Conservation (phyloP, 1,140 invertebrate species). For the Megathymus violae region DNA sequence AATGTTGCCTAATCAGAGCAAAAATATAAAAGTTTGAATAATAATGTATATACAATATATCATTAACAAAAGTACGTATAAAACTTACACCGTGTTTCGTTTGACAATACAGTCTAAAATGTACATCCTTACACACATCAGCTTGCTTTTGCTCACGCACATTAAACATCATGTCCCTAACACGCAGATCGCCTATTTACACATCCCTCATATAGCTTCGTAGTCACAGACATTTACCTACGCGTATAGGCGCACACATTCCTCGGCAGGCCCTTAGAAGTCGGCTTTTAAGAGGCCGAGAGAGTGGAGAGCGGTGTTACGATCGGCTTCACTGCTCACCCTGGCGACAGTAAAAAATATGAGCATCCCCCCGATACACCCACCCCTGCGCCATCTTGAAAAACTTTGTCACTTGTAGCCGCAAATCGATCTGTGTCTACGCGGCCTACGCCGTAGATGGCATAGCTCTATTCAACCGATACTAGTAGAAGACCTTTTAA, state of each 20-base stretch:
- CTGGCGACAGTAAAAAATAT: conserved; percentile 83
- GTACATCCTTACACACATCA: too few relatives aligned
- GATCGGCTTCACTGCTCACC: conserved; percentile 82
- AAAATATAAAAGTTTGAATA: too few relatives aligned
- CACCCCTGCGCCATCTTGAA: conserved; percentile 78
- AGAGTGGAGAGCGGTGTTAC: conserved; percentile 80
- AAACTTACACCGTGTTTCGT: too few relatives aligned
- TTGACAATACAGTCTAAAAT: too few relatives aligned
- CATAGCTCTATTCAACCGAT: conserved; percentile 37
- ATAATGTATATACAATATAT: too few relatives aligned
- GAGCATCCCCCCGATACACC: conserved; percentile 68
- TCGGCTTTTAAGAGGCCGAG: conserved; percentile 78
- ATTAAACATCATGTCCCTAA: neutral
- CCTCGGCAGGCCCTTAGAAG: conserved; percentile 64
- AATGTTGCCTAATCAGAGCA: too few relatives aligned
- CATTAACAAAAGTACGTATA: too few relatives aligned
- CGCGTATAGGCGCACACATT: conserved; percentile 55
- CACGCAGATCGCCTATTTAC: conserved; percentile 51
- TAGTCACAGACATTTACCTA: conserved; percentile 61
- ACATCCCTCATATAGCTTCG: conserved; percentile 40
- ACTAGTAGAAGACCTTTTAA: conserved; percentile 15
- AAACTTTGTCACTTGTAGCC: conserved; percentile 82
- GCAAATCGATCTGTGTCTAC: conserved; percentile 81
- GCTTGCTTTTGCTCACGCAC: too few relatives aligned
- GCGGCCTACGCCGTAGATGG: conserved; percentile 63